These are phyloP conservation scores for Lanistes nyassanus DNA, from an alignment of 1,140 invertebrate genomes.

Conservation along the genomic window DNA sequence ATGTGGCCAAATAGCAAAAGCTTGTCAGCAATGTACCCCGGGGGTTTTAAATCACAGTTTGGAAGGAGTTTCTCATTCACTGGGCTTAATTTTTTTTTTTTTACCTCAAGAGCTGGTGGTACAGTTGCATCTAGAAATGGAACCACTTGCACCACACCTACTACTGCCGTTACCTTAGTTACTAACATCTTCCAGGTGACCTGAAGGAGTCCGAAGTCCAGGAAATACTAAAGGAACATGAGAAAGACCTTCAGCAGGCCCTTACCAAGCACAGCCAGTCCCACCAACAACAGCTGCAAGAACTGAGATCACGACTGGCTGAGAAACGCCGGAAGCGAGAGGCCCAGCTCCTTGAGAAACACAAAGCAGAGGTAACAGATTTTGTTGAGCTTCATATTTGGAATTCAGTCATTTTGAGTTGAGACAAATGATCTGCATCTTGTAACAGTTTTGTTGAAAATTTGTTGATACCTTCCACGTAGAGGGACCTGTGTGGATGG, in stretches of 20 bases:
- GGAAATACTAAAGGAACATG: constrained; percentile 54
- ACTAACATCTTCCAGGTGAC: constrained; percentile 44
- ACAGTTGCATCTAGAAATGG: no score
- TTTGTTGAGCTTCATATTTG: background rate
- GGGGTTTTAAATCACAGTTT: background rate
- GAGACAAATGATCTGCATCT: background rate
- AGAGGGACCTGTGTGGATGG: background rate
- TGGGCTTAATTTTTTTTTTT: no score
- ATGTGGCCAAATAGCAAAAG: background rate
- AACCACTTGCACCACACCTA: background rate
- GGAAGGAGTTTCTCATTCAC: no score
- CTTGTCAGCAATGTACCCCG: background rate
- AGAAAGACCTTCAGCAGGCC: constrained; percentile 48
- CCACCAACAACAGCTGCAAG: constrained; percentile 46
- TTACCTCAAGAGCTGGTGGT: no score
- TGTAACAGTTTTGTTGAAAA: constrained; percentile 3
- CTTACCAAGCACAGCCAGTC: constrained; percentile 43
- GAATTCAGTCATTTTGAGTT: background rate
- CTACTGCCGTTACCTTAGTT: constrained; percentile 1
- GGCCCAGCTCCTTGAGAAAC: constrained; percentile 51
- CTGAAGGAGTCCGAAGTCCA: constrained; percentile 54
- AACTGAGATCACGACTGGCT: constrained; percentile 51
- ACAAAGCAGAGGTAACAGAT: constrained; percentile 54
- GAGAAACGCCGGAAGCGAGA: constrained; percentile 52
- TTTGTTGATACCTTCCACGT: no score